Conservation (phyloP, 2,888 invertebrate species). For the Parapristionchus giblindavisi region DNA sequence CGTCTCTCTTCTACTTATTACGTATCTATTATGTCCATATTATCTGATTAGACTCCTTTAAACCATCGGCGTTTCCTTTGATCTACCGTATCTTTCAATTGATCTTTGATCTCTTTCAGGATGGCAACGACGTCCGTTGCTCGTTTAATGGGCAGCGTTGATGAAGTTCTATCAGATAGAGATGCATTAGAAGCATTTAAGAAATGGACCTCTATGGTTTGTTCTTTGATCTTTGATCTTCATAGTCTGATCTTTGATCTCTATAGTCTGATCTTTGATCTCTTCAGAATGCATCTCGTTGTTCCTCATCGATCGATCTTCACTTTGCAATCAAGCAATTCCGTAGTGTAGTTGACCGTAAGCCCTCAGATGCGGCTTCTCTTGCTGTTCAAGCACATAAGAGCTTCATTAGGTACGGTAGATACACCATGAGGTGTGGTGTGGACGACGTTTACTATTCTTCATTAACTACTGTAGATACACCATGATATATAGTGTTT, state of each 20-base stretch:
- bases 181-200: slow-evolving; percentile 34
- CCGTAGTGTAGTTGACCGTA: slow-evolving; percentile 2
- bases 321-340: slow-evolving; percentile 34
- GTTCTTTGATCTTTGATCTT: neutral
- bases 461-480: neutral
- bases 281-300: slow-evolving; percentile 21
- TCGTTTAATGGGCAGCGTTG: slow-evolving; percentile 1
- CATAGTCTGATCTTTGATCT: neutral
- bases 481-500: neutral
- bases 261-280: neutral
- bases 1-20: neutral
- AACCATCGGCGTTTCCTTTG: neutral
- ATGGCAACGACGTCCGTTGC: slow-evolving; percentile 7
- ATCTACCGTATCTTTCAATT: neutral
- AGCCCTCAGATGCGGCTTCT: neutral
- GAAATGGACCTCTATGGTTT: slow-evolving; percentile 22
- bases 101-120: neutral
- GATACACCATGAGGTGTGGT: neutral
- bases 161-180: slow-evolving; percentile 18
- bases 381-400: slow-evolving; percentile 27
- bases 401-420: slow-evolving; percentile 33
- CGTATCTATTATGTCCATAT: neutral
- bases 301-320: slow-evolving; percentile 7
- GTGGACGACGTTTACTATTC: neutral
- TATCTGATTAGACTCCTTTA: no score